Percentiles rank a stretch among this genome's conserved stretches.
Evolutionary conservation across 2,113 vertebrate species (phyloP).

Genomic region (Lampris megalopsis): DNA sequence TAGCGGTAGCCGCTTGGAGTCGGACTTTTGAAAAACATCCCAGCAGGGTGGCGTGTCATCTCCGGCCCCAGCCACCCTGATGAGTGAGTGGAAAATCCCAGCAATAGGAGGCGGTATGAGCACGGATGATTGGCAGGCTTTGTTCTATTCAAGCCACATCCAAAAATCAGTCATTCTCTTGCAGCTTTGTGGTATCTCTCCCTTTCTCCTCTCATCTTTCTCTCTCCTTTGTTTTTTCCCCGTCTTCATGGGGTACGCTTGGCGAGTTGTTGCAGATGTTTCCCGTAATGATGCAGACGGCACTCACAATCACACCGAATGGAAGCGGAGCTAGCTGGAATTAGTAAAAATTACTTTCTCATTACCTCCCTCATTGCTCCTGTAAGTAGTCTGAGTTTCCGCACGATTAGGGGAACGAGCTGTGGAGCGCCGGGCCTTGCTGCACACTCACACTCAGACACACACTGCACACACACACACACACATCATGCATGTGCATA

Average conservation of each 20-base stretch:
- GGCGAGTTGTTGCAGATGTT: constrained; percentile 83
- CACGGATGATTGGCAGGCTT: constrained; percentile 52
- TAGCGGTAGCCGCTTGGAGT: constrained; percentile 72
- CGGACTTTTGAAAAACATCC: constrained; percentile 50
- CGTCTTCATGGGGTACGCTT: constrained; percentile 64
- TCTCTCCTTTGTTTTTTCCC: constrained; percentile 10
- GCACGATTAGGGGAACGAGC: constrained; percentile 81
- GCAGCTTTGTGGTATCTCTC: constrained; percentile 46
- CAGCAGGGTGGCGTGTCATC: constrained; percentile 50
- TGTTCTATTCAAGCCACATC: constrained; percentile 48
- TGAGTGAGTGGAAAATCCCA: constrained; percentile 32
- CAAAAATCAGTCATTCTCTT: constrained; percentile 40
- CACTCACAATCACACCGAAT: constrained; percentile 79
- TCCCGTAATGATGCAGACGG: constrained; percentile 83
- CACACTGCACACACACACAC: constrained; percentile 5
- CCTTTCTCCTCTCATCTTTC: constrained; percentile 2
- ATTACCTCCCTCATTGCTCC: constrained; percentile 87
- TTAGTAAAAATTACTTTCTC: constrained; percentile 87
- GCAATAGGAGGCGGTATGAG: constrained; percentile 77
- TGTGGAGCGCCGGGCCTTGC: constrained; percentile 58
- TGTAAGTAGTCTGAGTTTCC: constrained; percentile 86
- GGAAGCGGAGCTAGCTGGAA: constrained; percentile 79
- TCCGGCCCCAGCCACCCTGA: constrained; percentile 49
- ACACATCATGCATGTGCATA: neutral
- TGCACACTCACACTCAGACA: constrained; percentile 13